Evolutionary conservation across 2,888 invertebrate genomes (phyloP).

Genomic region (Amiota minor): DNA sequence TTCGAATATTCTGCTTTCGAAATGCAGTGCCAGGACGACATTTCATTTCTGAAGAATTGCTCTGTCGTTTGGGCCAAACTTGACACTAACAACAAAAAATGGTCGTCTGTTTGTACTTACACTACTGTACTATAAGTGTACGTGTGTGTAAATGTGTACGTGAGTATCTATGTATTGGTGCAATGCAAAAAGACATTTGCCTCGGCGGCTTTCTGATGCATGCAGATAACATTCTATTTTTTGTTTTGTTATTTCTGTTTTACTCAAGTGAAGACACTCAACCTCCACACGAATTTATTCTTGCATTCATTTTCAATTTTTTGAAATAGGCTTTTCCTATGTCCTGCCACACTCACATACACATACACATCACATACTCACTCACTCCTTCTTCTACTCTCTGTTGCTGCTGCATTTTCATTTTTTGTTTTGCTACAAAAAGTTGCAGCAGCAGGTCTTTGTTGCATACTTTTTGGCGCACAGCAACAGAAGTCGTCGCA

Average conservation of each 20-base stretch:
- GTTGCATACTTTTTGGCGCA: constrained; percentile 18
- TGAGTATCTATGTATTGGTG: not conserved
- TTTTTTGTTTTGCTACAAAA: constrained; percentile 24
- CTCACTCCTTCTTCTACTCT: not conserved
- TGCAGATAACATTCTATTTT: constrained; percentile 24
- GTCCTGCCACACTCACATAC: constrained; percentile 22
- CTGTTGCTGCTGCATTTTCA: constrained; percentile 30
- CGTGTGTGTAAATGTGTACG: not conserved
- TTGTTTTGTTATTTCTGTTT: not conserved
- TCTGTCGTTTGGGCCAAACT: constrained; percentile 50
- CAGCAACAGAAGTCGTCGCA: not conserved
- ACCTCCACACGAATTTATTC: constrained; percentile 61
- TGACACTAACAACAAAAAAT: constrained; percentile 9
- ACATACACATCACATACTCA: constrained; percentile 24
- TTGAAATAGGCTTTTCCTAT: constrained; percentile 64
- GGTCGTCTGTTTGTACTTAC: not conserved
- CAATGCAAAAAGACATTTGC: constrained; percentile 26
- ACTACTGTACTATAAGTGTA: too few species aligned
- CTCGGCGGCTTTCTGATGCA: constrained; percentile 17
- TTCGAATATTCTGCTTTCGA: constrained; percentile 35
- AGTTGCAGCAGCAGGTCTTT: constrained; percentile 8
- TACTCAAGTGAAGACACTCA: not conserved
- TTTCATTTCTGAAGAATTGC: constrained; percentile 68
- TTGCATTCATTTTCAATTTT: constrained; percentile 63
- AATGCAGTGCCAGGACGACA: constrained; percentile 60